Percentiles rank a stretch among this genome's conserved stretches.
These are phyloP conservation scores for Tychaedon coryphoeus DNA, from an alignment of 2,113 vertebrate species.

Conservation along the genomic window DNA sequence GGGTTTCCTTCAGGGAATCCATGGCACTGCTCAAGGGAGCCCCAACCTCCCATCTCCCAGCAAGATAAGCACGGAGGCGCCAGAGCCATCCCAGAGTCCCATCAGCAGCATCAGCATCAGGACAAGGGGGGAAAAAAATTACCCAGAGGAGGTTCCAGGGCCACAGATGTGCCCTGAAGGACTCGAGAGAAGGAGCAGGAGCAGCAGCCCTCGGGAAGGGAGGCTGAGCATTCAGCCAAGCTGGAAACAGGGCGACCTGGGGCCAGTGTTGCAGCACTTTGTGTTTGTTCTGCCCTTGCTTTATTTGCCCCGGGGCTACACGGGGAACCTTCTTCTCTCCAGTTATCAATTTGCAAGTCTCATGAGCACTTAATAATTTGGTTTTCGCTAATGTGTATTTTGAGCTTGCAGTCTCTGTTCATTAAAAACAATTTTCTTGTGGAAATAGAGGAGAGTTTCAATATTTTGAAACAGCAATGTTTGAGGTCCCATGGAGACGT, in stretches of 20 bases:
- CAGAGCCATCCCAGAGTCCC: background rate
- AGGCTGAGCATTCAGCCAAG: background rate
- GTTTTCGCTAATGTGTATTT: background rate
- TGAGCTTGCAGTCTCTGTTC: background rate
- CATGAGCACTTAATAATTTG: constrained; percentile 4
- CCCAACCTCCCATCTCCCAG: background rate
- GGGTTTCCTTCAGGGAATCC: background rate
- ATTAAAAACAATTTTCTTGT: background rate
- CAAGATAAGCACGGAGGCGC: background rate
- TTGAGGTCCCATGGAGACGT: background rate
- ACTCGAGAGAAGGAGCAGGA: background rate
- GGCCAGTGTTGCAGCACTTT: background rate
- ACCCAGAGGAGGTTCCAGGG: background rate
- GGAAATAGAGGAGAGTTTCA: background rate
- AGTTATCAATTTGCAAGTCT: constrained; percentile 52
- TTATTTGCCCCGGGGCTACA: background rate
- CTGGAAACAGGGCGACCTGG: background rate
- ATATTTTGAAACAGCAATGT: background rate
- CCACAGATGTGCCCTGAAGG: background rate
- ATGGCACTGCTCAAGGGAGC: background rate
- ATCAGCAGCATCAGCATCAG: background rate
- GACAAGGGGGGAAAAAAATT: background rate
- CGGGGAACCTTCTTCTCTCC: background rate
- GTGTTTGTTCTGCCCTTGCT: constrained; percentile 22
- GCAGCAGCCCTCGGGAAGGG: background rate